Conservation (phyloP, 1,140 invertebrate genomes). For the Magallana gigas region DNA sequence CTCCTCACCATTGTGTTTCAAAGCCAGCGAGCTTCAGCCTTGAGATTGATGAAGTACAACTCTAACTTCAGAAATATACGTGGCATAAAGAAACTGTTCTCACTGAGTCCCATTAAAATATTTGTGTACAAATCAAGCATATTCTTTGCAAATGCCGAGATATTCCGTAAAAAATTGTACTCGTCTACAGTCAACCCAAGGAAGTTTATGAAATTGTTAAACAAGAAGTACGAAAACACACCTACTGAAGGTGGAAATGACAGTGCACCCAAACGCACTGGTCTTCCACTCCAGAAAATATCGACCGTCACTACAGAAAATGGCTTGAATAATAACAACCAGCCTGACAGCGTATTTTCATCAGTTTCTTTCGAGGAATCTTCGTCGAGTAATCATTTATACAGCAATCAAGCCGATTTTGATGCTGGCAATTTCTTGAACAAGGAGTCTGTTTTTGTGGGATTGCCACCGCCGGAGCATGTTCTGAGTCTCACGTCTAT, state of each 20-base stretch:
- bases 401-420: neutral
- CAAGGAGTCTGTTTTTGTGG: neutral
- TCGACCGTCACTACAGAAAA: neutral
- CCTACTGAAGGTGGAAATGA: neutral
- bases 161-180: slow-evolving; percentile 73
- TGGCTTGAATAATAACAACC: neutral
- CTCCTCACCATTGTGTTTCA: slow-evolving; percentile 59
- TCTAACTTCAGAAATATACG: slow-evolving; percentile 46
- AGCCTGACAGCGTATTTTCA: neutral
- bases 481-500: slow-evolving; percentile 9
- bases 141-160: slow-evolving; percentile 79
- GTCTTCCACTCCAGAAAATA: neutral
- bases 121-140: slow-evolving; percentile 79
- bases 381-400: neutral
- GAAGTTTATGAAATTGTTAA: slow-evolving; percentile 66
- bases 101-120: slow-evolving; percentile 74
- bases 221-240: slow-evolving; percentile 58
- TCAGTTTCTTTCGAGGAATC: neutral
- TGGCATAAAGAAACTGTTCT: slow-evolving; percentile 51
- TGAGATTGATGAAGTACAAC: slow-evolving; percentile 30
- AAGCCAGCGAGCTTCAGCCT: slow-evolving; percentile 46
- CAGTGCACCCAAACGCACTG: neutral
- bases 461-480: neutral
- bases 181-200: slow-evolving; percentile 62
- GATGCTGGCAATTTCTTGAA: neutral